phyloP scores from a whole-genome alignment of 2,113 vertebrate genomes.

The Lasiurus cinereus region DNA sequence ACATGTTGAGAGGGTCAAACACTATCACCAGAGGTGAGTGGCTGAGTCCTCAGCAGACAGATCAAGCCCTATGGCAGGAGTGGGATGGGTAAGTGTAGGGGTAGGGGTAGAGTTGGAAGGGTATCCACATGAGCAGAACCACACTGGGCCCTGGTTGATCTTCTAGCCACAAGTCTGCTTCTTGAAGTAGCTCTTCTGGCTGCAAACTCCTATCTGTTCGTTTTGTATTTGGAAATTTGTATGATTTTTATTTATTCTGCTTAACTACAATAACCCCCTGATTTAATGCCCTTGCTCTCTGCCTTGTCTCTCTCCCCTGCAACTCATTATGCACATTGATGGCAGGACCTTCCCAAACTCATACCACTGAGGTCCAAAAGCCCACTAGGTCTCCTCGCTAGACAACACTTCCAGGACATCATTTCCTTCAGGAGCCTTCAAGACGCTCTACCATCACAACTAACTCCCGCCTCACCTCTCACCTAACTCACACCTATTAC shows the following conservation, averaged over 20 bases:
- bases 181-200: not conserved
- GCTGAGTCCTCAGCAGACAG: not conserved
- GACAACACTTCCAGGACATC: not conserved
- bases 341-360: not conserved
- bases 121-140: rapidly evolving
- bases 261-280: not conserved
- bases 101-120: not conserved
- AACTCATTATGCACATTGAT: not conserved
- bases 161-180: not conserved
- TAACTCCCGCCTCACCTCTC: not conserved
- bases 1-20: not conserved
- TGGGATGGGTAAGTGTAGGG: no score
- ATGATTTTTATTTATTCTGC: not conserved
- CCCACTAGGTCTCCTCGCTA: not conserved
- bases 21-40: not conserved
- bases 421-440: not conserved
- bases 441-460: not conserved
- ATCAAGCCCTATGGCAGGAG: not conserved
- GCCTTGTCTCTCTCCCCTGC: not conserved
- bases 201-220: not conserved
- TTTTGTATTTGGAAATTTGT: constrained; percentile 1
- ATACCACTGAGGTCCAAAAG: not conserved
- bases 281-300: not conserved
- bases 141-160: not conserved
- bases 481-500: not conserved